Percentiles rank a stretch among this genome's conserved stretches.
Conservation (phyloP, 2,113 vertebrate species). For the Dolichallabes microphthalmus region DNA sequence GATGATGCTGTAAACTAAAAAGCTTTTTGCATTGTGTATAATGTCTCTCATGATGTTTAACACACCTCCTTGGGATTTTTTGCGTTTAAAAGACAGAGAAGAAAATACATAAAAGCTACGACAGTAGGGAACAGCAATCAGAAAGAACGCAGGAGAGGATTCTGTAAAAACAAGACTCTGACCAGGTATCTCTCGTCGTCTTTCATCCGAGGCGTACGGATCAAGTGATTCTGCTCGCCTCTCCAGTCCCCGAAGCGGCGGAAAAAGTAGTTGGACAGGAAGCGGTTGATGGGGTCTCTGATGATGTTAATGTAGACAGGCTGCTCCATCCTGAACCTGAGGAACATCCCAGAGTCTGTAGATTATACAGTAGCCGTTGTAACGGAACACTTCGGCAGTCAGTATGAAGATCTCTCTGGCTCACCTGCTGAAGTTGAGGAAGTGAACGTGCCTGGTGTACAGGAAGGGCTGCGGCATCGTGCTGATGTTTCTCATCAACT, state of each 20-base stretch:
- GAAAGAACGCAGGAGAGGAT: neutral
- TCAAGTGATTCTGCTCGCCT: constrained; percentile 96
- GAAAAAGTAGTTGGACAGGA: constrained; percentile 98
- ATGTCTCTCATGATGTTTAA: too few species aligned
- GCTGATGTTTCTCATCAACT: constrained; percentile 97
- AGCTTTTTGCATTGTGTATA: too few species aligned
- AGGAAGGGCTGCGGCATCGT: constrained; percentile 93
- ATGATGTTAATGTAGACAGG: constrained; percentile 98
- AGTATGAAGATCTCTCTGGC: constrained; percentile 43
- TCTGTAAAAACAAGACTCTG: constrained; percentile 55
- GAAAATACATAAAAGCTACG: neutral
- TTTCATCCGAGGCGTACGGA: constrained; percentile 95
- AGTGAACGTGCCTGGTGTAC: constrained; percentile 97
- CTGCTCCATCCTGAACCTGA: constrained; percentile 94
- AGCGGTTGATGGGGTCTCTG: constrained; percentile 92
- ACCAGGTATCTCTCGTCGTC: constrained; percentile 97
- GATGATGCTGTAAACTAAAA: too few species aligned
- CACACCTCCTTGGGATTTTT: neutral
- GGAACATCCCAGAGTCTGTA: constrained; percentile 26
- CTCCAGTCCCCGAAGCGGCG: constrained; percentile 98
- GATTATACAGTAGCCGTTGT: neutral
- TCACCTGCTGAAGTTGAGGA: constrained; percentile 98
- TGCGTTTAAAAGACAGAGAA: neutral
- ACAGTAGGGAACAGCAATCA: neutral
- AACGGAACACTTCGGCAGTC: neutral